Evolutionary conservation across 2,888 invertebrate species (phyloP).

Genomic region (Urechis unicinctus): DNA sequence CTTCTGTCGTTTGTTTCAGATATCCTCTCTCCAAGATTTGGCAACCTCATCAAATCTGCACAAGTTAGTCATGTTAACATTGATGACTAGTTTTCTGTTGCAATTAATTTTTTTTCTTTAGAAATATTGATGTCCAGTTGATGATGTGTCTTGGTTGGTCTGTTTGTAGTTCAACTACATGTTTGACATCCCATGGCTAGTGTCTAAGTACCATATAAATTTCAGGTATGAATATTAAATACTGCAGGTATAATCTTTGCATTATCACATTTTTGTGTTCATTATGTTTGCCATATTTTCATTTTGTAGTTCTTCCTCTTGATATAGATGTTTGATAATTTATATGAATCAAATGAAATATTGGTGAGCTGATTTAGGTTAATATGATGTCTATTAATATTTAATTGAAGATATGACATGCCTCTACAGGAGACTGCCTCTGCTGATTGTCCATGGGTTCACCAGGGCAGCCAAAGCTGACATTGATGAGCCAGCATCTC

Average conservation of each 20-base stretch:
- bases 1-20: too few relatives aligned
- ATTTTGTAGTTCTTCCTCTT: too few relatives aligned
- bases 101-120: too few relatives aligned
- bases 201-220: conserved; percentile 73
- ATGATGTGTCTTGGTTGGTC: neutral
- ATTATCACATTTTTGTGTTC: neutral
- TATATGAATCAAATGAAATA: neutral
- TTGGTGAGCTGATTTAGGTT: too few relatives aligned
- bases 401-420: neutral
- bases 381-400: neutral
- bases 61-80: conserved; percentile 32
- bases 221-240: conserved; percentile 62
- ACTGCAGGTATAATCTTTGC: neutral
- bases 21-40: conserved; percentile 43
- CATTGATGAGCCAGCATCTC: conserved; percentile 51
- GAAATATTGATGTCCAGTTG: neutral
- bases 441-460: conserved; percentile 73
- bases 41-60: conserved; percentile 45
- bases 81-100: too few relatives aligned
- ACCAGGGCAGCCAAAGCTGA: conserved; percentile 57
- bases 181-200: conserved; percentile 83
- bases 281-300: too few relatives aligned
- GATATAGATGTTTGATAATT: neutral
- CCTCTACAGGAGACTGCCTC: conserved; percentile 32
- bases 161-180: conserved; percentile 77